phyloP scores from a whole-genome alignment of 2,113 vertebrate genomes.

The Scartelaos histophorus region DNA sequence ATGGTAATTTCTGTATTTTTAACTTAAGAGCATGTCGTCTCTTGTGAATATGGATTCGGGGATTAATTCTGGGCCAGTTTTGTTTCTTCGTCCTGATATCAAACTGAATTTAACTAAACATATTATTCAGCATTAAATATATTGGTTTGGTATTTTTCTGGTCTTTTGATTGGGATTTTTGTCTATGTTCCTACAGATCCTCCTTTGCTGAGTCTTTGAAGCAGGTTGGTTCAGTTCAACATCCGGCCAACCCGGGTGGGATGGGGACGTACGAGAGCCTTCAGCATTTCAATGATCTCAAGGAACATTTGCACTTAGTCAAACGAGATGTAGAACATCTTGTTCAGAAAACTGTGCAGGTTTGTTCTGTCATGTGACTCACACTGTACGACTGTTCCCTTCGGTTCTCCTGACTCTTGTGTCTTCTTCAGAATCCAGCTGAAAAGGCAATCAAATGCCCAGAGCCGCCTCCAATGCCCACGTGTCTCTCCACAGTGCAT shows the following conservation, averaged over 20 bases:
- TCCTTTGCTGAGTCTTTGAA: slow-evolving; percentile 82
- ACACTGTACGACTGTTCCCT: background rate
- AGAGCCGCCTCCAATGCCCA: slow-evolving; percentile 84
- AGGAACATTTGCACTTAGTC: slow-evolving; percentile 91
- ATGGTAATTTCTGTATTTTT: slow-evolving; percentile 67
- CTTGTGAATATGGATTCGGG: slow-evolving; percentile 65
- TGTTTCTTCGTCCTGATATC: slow-evolving; percentile 44
- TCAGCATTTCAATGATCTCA: slow-evolving; percentile 96
- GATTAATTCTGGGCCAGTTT: slow-evolving; percentile 61
- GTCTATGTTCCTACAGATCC: slow-evolving; percentile 72
- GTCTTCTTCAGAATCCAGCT: slow-evolving; percentile 74
- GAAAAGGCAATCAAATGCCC: slow-evolving; percentile 86
- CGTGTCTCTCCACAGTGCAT: slow-evolving; percentile 88
- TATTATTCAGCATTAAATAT: background rate
- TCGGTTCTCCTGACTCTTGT: background rate
- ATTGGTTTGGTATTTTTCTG: background rate
- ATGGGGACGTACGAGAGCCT: slow-evolving; percentile 82
- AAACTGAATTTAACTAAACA: slow-evolving; percentile 24
- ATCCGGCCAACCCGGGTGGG: slow-evolving; percentile 72
- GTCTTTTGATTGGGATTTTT: background rate
- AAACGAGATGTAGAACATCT: slow-evolving; percentile 88
- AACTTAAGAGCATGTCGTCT: slow-evolving; percentile 61
- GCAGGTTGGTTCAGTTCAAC: slow-evolving; percentile 80
- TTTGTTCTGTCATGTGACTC: slow-evolving; percentile 10
- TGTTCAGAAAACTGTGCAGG: slow-evolving; percentile 77